These are phyloP conservation scores for Branchinecta lynchi DNA, from an alignment of 1,140 invertebrate genomes.

Conservation along the genomic window DNA sequence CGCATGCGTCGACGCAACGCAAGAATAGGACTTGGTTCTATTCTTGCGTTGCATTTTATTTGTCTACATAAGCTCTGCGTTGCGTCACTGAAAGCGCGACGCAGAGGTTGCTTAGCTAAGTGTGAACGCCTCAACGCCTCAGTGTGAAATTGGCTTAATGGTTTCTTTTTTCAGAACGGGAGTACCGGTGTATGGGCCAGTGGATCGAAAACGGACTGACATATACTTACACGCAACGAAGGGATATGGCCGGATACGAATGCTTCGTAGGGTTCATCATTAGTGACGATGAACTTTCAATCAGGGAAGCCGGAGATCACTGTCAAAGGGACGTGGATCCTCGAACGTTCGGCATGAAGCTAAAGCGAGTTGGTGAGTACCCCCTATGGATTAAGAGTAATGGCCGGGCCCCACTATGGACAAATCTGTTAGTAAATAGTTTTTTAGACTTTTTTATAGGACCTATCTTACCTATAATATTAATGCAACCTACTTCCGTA, in stretches of 20 bases:
- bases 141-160: too few relatives aligned
- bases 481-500: too few relatives aligned
- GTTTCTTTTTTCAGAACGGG: constrained; percentile 37
- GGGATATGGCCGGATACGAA: constrained; percentile 46
- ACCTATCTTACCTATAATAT: not conserved
- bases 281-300: constrained; percentile 44
- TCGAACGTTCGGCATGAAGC: constrained; percentile 44
- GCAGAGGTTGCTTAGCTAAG: too few relatives aligned
- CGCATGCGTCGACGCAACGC: too few relatives aligned
- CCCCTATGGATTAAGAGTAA: not conserved
- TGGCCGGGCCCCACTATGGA: not conserved
- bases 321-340: constrained; percentile 48
- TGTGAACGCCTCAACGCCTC: too few relatives aligned
- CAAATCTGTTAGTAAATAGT: not conserved
- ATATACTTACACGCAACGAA: constrained; percentile 51
- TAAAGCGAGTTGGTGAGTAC: constrained; percentile 31
- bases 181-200: constrained; percentile 51
- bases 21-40: too few relatives aligned
- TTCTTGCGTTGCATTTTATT: too few relatives aligned
- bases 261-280: constrained; percentile 54
- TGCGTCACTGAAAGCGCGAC: too few relatives aligned
- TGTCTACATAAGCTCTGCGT: too few relatives aligned
- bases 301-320: constrained; percentile 52
- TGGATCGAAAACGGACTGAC: constrained; percentile 49
- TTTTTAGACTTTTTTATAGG: not conserved